A percentile compares a stretch with the other conserved stretches of the same genome.
These are phyloP conservation scores for Dioctria rufipes DNA, from an alignment of 2,888 invertebrate species.

Conservation along the genomic window DNA sequence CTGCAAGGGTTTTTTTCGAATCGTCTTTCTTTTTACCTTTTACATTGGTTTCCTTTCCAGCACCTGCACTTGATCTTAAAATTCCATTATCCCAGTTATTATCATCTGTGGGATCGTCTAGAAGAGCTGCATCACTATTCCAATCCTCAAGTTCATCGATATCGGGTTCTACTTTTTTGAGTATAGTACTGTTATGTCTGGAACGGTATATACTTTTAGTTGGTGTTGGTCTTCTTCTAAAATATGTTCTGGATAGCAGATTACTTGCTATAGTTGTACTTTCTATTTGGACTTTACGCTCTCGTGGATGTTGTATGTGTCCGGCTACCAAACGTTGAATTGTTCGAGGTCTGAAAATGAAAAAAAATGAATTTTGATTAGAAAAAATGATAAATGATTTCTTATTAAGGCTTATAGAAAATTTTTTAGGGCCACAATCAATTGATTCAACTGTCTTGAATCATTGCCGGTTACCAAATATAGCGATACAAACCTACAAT, in stretches of 20 bases:
- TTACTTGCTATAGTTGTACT: slow-evolving; percentile 58
- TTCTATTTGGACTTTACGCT: slow-evolving; percentile 41
- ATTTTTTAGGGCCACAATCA: too few relatives aligned
- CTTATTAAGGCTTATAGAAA: too few relatives aligned
- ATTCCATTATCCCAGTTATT: slow-evolving; percentile 78
- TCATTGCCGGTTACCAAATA: too few relatives aligned
- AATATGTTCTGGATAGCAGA: slow-evolving; percentile 60
- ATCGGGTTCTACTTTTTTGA: slow-evolving; percentile 26
- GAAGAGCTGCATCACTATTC: slow-evolving; percentile 66
- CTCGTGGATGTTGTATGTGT: slow-evolving; percentile 72
- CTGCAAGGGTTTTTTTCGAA: slow-evolving; percentile 87
- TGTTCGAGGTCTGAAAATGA: slow-evolving; percentile 72
- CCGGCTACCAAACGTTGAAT: slow-evolving; percentile 81
- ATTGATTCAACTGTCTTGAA: too few relatives aligned
- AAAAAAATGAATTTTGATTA: slow-evolving; percentile 3
- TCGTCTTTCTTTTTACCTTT: slow-evolving; percentile 75
- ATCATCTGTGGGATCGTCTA: slow-evolving; percentile 63
- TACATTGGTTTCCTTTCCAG: slow-evolving; percentile 74
- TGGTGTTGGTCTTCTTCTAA: slow-evolving; percentile 61
- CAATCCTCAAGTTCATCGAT: slow-evolving; percentile 60
- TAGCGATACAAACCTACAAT: too few relatives aligned
- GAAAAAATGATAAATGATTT: too few relatives aligned
- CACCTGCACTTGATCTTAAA: slow-evolving; percentile 80
- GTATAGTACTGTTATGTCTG: slow-evolving; percentile 30
- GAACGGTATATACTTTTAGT: slow-evolving; percentile 62